These are phyloP conservation scores for Lathronympha strigana DNA, from an alignment of 2,888 invertebrate species.

Conservation along the genomic window DNA sequence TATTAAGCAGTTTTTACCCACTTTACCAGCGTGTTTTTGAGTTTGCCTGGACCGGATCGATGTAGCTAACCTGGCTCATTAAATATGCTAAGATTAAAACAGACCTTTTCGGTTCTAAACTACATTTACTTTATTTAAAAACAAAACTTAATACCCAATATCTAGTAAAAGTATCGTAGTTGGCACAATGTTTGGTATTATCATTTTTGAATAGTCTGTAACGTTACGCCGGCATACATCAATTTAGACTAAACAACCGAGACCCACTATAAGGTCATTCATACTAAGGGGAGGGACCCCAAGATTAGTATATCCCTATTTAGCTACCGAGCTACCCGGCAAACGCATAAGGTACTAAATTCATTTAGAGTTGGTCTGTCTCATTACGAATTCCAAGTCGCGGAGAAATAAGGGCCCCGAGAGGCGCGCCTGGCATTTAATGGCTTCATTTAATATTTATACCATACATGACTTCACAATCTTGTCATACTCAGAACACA, in stretches of 20 bases:
- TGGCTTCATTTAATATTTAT: slow-evolving; percentile 21
- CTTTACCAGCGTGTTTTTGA: slow-evolving; percentile 7
- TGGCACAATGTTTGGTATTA: no score
- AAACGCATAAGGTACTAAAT: not conserved
- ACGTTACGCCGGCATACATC: no score
- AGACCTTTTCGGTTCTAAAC: not conserved
- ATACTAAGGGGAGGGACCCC: not conserved
- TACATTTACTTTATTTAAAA: no score
- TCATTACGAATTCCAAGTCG: slow-evolving; percentile 15
- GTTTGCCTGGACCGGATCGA: slow-evolving; percentile 3
- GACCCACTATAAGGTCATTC: not conserved
- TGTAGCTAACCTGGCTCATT: slow-evolving; percentile 1
- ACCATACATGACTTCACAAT: slow-evolving; percentile 12
- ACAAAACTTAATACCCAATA: no score
- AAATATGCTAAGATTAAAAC: not conserved
- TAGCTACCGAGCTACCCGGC: not conserved
- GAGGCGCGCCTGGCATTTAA: slow-evolving; percentile 17
- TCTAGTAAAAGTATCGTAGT: no score
- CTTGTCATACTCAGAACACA: not conserved
- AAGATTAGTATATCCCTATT: not conserved
- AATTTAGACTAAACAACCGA: not conserved
- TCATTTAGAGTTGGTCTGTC: not conserved
- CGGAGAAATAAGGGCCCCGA: slow-evolving; percentile 6
- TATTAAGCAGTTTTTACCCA: not conserved
- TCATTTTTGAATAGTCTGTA: no score